Base-by-base conservation (phyloP, 2,888 invertebrate genomes). In the Mactromeris polynyma region DNA sequence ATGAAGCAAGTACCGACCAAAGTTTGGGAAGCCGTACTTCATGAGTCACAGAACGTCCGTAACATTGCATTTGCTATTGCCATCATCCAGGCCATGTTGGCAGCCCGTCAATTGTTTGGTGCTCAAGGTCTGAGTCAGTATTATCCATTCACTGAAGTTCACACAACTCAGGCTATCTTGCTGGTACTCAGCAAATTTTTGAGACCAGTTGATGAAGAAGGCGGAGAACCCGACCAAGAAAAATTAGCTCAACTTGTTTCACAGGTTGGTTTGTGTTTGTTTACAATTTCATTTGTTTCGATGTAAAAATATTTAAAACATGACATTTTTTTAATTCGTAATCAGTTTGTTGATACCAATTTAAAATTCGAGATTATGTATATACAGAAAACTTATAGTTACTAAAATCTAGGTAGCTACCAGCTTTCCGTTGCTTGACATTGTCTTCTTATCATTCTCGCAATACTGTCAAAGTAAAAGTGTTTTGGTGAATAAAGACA, bases 101-200 rank as follows among this genome's bases (percentile, higher is more conserved):
- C 90, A 33, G 94, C 96, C 6, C 90, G 96, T 0, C 96, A 96
- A 91, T 92, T 96, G 92, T 95, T 96, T 90, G 96, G 96, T 36
- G 93, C 95, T 54, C 94, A 95, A 36, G 96, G 96, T 21, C 91
- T 96, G 36, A 94, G 93, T 73, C 95, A 96, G 91, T 96, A 94
- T 94, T 96, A 95, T 89, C 95, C 96, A 6, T 94, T 96, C 87
- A 93, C 93, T 36, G 85, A 85, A 36, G 86, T 90, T 26, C 94
- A 94, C 81, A 94, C 88, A 4, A 69, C 86, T 33, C 89, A 90
- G 36, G 89, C 93, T 77, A 92, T 95, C 14, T 85, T 93, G 26
- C 88, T 93, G 79, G 89, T 94, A 17, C 83, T 93, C 31, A 89
- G 92, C n/a, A 78, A 85, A 31, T 80, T 93, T 31, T 69, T 94